Base-by-base conservation (phyloP, 2,888 invertebrate species). In the Drosophila robusta region DNA sequence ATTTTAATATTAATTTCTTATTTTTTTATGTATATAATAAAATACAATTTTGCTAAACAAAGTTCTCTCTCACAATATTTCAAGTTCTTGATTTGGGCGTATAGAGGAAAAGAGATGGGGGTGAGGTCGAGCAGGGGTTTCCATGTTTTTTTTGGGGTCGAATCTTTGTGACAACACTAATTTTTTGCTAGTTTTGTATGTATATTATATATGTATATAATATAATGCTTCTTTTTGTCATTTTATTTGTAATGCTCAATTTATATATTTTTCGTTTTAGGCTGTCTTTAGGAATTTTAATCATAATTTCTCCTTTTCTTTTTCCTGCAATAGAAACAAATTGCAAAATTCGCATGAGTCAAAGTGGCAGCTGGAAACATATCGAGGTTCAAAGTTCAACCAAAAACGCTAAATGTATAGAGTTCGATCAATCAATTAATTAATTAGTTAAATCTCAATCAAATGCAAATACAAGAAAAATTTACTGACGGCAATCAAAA, bases 251-350 rank as follows among this genome's bases (percentile, higher is more conserved):
- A 49, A 51, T 58, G 54, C 42, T 75, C 62, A 70, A 65, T 60
- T 68, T 42, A 42, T 32, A 32, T 8, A 22, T 24, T 24, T 60
- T 61, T 65, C 34, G 34, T 4, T 62, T 68, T 65, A 70, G 60
- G 72, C 73, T 78, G 70, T 78, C 69, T 65, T 76, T 78, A 81
- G 81, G 76, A 85, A 84, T 87, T 87, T 89, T 91, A 91, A 89
- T 91, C 91, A 90, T 91, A 91, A 90, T 89, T 90, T 90, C 91
- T 90, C 91, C 91, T 90, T 87, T 91, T 91, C 91, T 91, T 91
- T 91, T 91, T 91, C 91, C 91, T 91, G 91, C 80, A 91, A 91
- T 90, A 83, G 87, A 90, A 90, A 78, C 75, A 80, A 73, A 88
- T 79, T 72, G 78, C 79, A 72, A 83, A 82, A 71, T 67, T 69